These are phyloP conservation scores for Calliphora vomitoria DNA, from an alignment of 2,888 invertebrate species.

Conservation along the genomic window DNA sequence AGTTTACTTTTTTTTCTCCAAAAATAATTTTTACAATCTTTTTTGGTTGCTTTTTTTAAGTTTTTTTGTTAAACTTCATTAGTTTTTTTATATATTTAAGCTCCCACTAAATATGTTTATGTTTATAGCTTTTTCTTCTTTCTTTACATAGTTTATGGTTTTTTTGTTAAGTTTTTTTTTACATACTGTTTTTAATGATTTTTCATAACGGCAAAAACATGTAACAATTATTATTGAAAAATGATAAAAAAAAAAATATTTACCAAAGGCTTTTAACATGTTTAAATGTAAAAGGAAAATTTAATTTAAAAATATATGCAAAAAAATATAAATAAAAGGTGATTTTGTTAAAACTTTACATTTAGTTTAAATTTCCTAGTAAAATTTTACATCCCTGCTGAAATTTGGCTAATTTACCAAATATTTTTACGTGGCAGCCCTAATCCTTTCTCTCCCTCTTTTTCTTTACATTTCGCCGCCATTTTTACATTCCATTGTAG, in stretches of 20 bases:
- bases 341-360: too few species aligned
- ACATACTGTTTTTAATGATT: background rate
- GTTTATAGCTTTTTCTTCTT: background rate
- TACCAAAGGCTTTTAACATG: background rate
- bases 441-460: too few species aligned
- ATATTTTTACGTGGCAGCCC: too few species aligned
- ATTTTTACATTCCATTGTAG: too few species aligned
- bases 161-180: too few species aligned
- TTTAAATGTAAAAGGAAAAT: too few species aligned
- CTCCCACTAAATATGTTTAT: conserved; percentile 48
- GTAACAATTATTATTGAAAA: conserved; percentile 20
- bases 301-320: too few species aligned
- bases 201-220: conserved; percentile 16
- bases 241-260: background rate
- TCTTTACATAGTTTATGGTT: background rate
- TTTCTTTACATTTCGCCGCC: too few species aligned
- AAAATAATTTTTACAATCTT: conserved; percentile 26
- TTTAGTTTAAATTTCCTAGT: too few species aligned
- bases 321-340: too few species aligned
- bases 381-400: too few species aligned
- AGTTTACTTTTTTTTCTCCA: conserved; percentile 39
- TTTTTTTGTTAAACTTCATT: conserved; percentile 50
- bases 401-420: too few species aligned
- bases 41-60: background rate
- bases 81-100: conserved; percentile 40